Base-by-base conservation (phyloP, 2,888 invertebrate genomes). In the Pseudeuparius sepicola region DNA sequence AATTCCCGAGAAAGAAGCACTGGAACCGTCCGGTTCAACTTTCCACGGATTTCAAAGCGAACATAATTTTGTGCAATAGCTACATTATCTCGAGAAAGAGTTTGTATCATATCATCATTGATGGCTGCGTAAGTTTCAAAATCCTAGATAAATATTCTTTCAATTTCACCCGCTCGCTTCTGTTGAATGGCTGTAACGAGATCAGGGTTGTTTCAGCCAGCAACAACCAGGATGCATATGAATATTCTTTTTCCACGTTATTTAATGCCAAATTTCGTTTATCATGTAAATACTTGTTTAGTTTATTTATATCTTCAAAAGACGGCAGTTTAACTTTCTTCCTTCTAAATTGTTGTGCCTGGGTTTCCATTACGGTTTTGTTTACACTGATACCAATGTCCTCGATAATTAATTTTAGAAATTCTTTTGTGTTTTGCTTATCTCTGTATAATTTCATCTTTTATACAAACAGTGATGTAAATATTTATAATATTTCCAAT, bases 101-200 rank as follows among this genome's bases (percentile, higher is more conserved):
- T n/a, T n/a, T n/a, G n/a, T n/a, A n/a, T n/a, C n/a, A 20, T 20
- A n/a, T 20, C 20, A 7, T 20, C 20, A 20, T 6, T 6, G n/a
- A 20, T 20, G n/a, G 7, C 20, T 20, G 20, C n/a, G 20, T 20
- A 7, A 20, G 20, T n/a, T n/a, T 20, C 20, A 25, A 26, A 37
- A 39, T 43, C 37, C 18, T 23, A 13, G 14, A 44, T 39, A 18
- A 37, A 29, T 7, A 32, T 25, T 30, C 33, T 16, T 28, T 44
- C 39, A 15, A 41, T 31, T 39, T 41, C 41, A 7, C 44, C 41
- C 27, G 44, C 41, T 12, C 42, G 24, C 40, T 31, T 18, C 41
- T 28, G 30, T 44, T 44, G 18, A 41, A 44, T n/a, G 42, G 14
- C 32, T 43, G 43, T 24, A 45, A 25, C n/a, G 37, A 26, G 7